A percentile compares a stretch with the other conserved stretches of the same genome.
These are phyloP conservation scores for Sebastiscus albofasciatus DNA, from an alignment of 2,797 vertebrate genomes.

Conservation along the genomic window DNA sequence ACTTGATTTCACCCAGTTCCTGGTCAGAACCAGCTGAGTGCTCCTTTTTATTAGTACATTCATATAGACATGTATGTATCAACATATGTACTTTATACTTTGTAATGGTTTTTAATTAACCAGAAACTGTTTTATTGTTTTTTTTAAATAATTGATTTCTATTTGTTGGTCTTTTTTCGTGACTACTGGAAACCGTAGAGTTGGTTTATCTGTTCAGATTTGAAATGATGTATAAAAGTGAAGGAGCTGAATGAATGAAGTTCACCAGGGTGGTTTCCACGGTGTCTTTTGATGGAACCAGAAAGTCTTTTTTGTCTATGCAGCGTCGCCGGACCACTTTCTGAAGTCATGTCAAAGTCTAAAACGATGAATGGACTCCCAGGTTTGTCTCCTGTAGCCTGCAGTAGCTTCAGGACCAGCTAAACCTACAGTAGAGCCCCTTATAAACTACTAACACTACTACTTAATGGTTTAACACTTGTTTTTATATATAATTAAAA, in stretches of 20 bases:
- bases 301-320: conserved; percentile 60
- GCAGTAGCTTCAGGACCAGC: conserved; percentile 16
- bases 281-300: conserved; percentile 5
- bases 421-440: background rate
- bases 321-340: conserved; percentile 35
- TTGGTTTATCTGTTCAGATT: conserved; percentile 11
- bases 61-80: conserved; percentile 35
- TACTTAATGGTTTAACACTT: conserved; percentile 2
- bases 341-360: conserved; percentile 21
- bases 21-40: conserved; percentile 39
- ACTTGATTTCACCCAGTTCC: conserved; percentile 8
- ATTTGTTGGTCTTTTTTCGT: conserved; percentile 22
- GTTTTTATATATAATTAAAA: background rate
- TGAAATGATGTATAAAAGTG: conserved; percentile 17
- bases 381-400: conserved; percentile 23
- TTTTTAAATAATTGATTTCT: background rate
- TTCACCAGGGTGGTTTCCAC: conserved; percentile 14
- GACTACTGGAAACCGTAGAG: conserved; percentile 36
- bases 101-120: conserved; percentile 26
- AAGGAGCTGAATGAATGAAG: conserved; percentile 45
- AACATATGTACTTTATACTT: conserved; percentile 33
- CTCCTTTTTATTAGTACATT: conserved; percentile 32
- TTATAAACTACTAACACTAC: conserved; percentile 22
- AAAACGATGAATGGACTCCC: background rate
- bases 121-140: conserved; percentile 24